Base-by-base conservation (phyloP, 2,888 invertebrate genomes). In the Pharmacophagus antenor region DNA sequence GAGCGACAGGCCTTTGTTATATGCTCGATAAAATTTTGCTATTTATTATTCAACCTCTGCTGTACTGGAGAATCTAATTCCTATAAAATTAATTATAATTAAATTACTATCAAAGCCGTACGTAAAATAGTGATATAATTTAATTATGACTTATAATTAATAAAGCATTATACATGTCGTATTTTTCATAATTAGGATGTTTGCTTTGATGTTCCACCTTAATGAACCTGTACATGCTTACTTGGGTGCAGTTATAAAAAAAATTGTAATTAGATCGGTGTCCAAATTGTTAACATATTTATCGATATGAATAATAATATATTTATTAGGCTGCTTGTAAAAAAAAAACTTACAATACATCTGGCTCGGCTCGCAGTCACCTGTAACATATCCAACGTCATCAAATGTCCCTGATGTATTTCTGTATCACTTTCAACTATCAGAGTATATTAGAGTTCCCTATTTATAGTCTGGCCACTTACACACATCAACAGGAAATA, bases 401-500 rank as follows among this genome's bases (percentile, higher is more conserved):
- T 42, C 27, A 12, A 15, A 15, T 8, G 59, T 48, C 47, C 47
- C 31, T 58, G 47, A 20, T 22, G 31, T 47, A 53, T 58, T 58
- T 58, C 18, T 21, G 51, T 57, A 46, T 31, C 17, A 50, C 31
- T 27, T 25, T 23, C 12, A 5, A 23, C 17, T 41, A 20, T 25
- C 18, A 44, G 42, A 53, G 37, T 44, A 22, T 58, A 52, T 37
- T 1, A 31, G 46, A 47, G 18, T 31, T 25, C 15, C 5, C 46
- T 52, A 46, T 52, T 58, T 47, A 51, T 46, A 37, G 27, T 22
- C 2, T 15, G 22, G 12, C 51, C 44, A 44, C 44, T 46, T 46
- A 58, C 53, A 37, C 58, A 31, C 18, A 47, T 53, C 53, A 52
- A 41, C 37, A 47, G 48, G 41, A 58, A 48, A 53, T 58, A 53